Base-by-base conservation (phyloP, 1,140 invertebrate species). In the Mizuhopecten yessoensis region DNA sequence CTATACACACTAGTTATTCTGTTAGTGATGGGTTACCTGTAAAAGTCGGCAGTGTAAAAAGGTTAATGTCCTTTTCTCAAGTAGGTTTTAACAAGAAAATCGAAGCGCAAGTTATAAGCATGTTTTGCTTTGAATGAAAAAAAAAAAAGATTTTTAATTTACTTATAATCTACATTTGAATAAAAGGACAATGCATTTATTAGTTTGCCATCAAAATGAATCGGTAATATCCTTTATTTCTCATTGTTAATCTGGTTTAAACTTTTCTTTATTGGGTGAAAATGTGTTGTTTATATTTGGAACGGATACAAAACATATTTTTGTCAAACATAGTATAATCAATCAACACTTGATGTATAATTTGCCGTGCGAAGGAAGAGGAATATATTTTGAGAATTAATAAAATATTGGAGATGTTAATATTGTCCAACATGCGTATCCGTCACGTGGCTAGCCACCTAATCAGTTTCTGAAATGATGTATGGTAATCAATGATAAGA, bases 251-350 rank as follows among this genome's bases (percentile, higher is more conserved):
- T 45, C 42, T 45, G 0, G 2, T 75, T 75, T 75, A 10, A 9
- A 10, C 57, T 75, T n/a, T 75, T 29, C 57, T 20, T 1, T 45
- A 45, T 15, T 15, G n/a, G n/a, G 57, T 75, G 57, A 23, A 29
- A 75, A 75, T 75, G 57, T 75, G n/a, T 75, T 75, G n/a, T 75
- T 75, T 75, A 75, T 75, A 75, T 75, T 75, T 75, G 57, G 17
- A 75, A 75, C 29, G 57, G 57, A 75, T 17, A 75, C 57, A 29
- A 75, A 75, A 75, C 57, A 75, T 75, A 75, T 75, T 75, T 75
- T 75, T 75, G n/a, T 75, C 57, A 75, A 75, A 75, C 11, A 5
- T 75, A 75, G n/a, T 75, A 75, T 75, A 1, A 75, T 29, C n/a
- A 29, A 9, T 75, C 57, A 29, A 75, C 29, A 29, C 23, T 2